Evolutionary conservation across 2,888 invertebrate genomes (phyloP).

Genomic region (Eilema griseolum): DNA sequence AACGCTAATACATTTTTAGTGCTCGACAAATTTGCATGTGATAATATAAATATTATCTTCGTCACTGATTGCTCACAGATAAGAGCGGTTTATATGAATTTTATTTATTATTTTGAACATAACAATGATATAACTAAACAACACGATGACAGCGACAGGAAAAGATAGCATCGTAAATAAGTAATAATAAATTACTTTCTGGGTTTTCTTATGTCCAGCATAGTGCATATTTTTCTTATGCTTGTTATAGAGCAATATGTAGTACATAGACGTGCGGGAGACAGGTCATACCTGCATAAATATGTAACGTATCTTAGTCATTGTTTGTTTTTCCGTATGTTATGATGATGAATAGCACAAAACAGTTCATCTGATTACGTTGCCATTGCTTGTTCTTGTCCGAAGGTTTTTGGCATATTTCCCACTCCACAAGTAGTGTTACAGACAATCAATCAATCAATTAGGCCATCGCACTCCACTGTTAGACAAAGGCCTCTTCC

Average conservation of each 20-base stretch:
- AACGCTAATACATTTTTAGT: neutral
- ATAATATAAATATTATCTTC: neutral
- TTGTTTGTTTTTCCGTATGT: neutral
- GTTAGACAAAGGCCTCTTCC: too few species aligned
- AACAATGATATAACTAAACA: neutral
- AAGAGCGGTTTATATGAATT: neutral
- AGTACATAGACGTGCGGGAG: neutral
- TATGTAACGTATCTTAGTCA: too few species aligned
- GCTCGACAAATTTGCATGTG: neutral
- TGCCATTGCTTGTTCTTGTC: neutral
- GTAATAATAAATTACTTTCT: neutral
- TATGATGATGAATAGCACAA: too few species aligned
- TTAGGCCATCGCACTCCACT: too few species aligned
- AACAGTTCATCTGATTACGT: neutral
- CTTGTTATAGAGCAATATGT: neutral
- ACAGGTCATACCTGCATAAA: too few species aligned
- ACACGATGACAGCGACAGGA: conserved; percentile 6
- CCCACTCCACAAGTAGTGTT: neutral
- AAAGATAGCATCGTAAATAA: conserved; percentile 3
- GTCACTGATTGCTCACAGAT: neutral
- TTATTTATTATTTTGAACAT: neutral
- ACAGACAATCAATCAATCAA: too few species aligned
- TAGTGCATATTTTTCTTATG: neutral
- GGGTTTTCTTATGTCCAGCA: neutral
- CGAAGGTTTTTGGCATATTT: neutral